These are phyloP conservation scores for Myrmophylax atrothorax DNA, from an alignment of 2,113 vertebrate species.

Conservation along the genomic window DNA sequence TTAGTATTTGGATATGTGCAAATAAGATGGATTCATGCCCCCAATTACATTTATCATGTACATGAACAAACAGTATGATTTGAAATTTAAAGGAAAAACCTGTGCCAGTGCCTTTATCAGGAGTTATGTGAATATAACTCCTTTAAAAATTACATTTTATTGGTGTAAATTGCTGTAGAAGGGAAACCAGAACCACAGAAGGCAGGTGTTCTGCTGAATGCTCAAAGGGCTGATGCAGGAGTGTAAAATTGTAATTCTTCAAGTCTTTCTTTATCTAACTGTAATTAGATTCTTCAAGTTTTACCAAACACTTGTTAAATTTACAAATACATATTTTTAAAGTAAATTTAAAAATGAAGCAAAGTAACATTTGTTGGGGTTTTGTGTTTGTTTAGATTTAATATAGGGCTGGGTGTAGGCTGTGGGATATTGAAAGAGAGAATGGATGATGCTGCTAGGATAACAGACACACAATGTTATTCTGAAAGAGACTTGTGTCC, in stretches of 20 bases:
- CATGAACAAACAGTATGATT: background rate
- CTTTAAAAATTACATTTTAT: background rate
- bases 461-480: background rate
- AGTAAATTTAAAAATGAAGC: background rate
- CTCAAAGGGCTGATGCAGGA: background rate
- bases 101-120: background rate
- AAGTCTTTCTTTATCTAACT: background rate
- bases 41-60: background rate
- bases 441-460: background rate
- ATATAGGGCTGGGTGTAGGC: background rate
- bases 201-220: background rate
- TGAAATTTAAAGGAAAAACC: conserved; percentile 28
- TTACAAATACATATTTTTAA: too few relatives aligned
- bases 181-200: background rate
- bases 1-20: conserved; percentile 20
- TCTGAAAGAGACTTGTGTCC: background rate
- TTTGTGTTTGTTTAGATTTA: background rate
- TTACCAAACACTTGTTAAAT: background rate
- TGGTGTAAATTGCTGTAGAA: background rate
- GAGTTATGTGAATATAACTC: background rate
- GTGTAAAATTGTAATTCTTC: background rate
- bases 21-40: conserved; percentile 29
- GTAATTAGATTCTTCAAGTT: background rate
- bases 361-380: background rate
- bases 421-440: background rate